A percentile compares a stretch with the other conserved stretches of the same genome.
Evolutionary conservation across 2,797 vertebrate species (phyloP).

Genomic region (Caiman crocodilus): DNA sequence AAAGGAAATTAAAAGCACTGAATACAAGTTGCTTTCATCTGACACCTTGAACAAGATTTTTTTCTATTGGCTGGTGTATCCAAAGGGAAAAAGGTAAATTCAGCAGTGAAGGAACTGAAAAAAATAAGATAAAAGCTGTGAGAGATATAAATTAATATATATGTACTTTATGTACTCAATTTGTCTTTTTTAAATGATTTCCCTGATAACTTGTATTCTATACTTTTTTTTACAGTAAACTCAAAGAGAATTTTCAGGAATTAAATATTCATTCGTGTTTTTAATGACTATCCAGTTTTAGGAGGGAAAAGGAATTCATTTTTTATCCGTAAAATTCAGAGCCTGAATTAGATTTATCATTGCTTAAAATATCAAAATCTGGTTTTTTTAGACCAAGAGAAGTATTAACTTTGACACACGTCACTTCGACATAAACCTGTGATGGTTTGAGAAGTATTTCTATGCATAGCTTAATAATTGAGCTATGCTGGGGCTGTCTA

Average conservation of each 20-base stretch:
- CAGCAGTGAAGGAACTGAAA: neutral
- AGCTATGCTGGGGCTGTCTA: neutral
- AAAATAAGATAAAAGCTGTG: neutral
- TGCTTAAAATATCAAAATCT: conserved; percentile 35
- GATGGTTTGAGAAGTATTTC: neutral
- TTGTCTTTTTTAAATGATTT: neutral
- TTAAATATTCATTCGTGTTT: conserved; percentile 15
- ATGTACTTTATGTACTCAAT: neutral
- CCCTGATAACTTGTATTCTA: neutral
- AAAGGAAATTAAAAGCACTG: conserved; percentile 33
- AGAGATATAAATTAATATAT: neutral
- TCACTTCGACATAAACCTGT: neutral
- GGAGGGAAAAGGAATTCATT: neutral
- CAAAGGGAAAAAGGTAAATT: neutral
- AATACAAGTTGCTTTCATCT: neutral
- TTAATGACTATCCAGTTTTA: conserved; percentile 7
- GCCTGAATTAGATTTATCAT: neutral
- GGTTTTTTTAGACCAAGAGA: conserved; percentile 27
- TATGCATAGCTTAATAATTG: neutral
- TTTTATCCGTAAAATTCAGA: neutral
- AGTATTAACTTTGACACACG: neutral
- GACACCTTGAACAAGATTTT: neutral
- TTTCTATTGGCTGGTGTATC: neutral
- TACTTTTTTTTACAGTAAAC: neutral
- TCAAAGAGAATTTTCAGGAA: neutral